These are phyloP conservation scores for Himantopus leucocephalus DNA, from an alignment of 2,113 vertebrate genomes.

Conservation along the genomic window DNA sequence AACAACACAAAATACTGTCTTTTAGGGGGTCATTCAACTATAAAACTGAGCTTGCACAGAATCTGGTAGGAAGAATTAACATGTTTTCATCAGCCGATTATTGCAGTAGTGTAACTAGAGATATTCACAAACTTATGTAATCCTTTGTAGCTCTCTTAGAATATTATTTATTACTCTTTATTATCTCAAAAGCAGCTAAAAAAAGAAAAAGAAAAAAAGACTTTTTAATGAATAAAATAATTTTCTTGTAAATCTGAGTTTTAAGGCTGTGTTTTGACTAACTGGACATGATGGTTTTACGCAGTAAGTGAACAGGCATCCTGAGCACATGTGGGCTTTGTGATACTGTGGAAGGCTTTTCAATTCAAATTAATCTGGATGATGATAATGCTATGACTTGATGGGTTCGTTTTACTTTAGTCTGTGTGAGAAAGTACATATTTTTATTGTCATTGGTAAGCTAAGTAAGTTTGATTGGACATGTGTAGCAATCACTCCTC, in stretches of 20 bases:
- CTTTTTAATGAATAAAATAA: background rate
- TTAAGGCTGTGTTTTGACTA: background rate
- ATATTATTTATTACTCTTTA: background rate
- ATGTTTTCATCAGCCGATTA: background rate
- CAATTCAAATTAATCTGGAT: background rate
- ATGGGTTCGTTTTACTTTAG: background rate
- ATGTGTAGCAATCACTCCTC: background rate
- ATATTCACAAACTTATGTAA: background rate
- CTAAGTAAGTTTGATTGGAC: background rate
- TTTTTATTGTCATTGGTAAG: background rate
- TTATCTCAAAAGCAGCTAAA: background rate
- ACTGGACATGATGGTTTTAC: background rate
- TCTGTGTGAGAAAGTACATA: background rate
- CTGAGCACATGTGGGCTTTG: background rate
- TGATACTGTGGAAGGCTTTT: background rate
- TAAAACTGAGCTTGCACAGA: background rate
- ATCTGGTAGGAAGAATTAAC: background rate
- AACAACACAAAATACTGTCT: background rate
- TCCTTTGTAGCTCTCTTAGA: background rate
- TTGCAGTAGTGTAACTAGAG: background rate
- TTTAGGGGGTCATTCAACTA: fast-evolving
- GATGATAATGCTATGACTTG: background rate
- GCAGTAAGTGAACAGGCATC: background rate
- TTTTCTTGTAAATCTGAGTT: background rate
- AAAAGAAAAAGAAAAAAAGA: background rate